A percentile compares a stretch with the other conserved stretches of the same genome.
Conservation (phyloP, 2,113 vertebrate genomes). For the Turnix velox region DNA sequence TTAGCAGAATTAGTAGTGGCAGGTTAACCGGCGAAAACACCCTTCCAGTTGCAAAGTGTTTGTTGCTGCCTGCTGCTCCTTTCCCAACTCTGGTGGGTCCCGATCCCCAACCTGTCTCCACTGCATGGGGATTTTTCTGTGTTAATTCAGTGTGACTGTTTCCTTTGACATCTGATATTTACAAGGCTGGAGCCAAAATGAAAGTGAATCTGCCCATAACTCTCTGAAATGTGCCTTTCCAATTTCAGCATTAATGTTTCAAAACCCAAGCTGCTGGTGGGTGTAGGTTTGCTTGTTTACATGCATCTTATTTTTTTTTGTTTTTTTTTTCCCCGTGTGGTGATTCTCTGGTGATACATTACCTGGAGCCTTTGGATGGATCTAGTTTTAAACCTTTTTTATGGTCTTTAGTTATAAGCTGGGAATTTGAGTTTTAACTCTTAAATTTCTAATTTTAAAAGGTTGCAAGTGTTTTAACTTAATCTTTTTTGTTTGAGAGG, state of each 20-base stretch:
- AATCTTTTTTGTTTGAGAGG: neutral
- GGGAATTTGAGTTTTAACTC: neutral
- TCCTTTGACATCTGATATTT: constrained; percentile 31
- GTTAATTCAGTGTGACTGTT: neutral
- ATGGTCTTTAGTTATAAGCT: neutral
- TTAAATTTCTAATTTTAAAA: neutral
- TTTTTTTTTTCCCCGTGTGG: neutral
- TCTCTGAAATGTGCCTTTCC: constrained; percentile 7
- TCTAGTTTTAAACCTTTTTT: too few species aligned
- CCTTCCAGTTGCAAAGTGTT: neutral
- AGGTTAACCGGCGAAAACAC: neutral
- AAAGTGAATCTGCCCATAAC: constrained; percentile 25
- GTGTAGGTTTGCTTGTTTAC: neutral
- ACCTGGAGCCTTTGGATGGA: neutral
- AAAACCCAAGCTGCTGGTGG: constrained; percentile 7
- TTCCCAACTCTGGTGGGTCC: neutral
- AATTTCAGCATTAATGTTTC: constrained; percentile 32
- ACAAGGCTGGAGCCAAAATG: constrained; percentile 8
- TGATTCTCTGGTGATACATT: neutral
- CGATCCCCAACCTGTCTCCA: rapidly evolving
- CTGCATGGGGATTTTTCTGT: neutral
- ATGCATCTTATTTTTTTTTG: neutral
- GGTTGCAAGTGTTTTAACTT: neutral
- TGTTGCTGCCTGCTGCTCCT: neutral
- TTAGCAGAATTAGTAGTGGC: constrained; percentile 41